Conservation (phyloP, 2,888 invertebrate genomes). For the Eucriotettix oculatus region DNA sequence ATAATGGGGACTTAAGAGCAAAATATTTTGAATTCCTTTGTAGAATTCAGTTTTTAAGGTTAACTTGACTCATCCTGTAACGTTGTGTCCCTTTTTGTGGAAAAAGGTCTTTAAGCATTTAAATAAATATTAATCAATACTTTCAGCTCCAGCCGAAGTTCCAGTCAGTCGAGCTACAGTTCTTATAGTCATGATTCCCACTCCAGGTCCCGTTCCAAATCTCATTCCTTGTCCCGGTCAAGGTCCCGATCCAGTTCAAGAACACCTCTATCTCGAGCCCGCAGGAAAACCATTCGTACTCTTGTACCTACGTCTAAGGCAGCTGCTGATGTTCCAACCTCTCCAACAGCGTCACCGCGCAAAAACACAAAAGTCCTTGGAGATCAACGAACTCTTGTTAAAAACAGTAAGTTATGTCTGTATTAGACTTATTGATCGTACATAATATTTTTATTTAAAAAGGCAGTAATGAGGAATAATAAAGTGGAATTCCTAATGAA, state of each 20-base stretch:
- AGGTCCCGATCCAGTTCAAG: conserved; percentile 13
- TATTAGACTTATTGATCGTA: neutral
- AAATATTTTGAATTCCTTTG: no score
- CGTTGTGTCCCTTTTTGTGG: no score
- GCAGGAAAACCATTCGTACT: conserved; percentile 5
- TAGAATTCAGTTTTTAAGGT: no score
- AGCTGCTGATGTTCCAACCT: neutral
- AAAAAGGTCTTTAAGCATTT: no score
- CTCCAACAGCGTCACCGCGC: conserved; percentile 1
- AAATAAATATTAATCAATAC: neutral
- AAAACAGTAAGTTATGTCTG: neutral
- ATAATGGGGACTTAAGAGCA: no score
- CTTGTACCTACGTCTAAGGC: conserved; percentile 4
- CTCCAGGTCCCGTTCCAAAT: conserved; percentile 25
- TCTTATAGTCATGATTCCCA: conserved; percentile 30
- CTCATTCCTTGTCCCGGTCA: conserved; percentile 19
- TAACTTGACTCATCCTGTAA: no score
- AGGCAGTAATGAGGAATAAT: no score
- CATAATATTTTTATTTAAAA: neutral
- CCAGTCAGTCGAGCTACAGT: conserved; percentile 30
- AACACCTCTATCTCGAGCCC: conserved; percentile 5
- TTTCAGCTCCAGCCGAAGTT: conserved; percentile 30
- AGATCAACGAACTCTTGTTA: conserved; percentile 3
- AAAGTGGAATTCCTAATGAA: no score
- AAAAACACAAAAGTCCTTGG: neutral